A percentile compares a stretch with the other conserved stretches of the same genome.
Evolutionary conservation across 2,797 vertebrate genomes (phyloP).

Genomic region (Monodelphis domestica): DNA sequence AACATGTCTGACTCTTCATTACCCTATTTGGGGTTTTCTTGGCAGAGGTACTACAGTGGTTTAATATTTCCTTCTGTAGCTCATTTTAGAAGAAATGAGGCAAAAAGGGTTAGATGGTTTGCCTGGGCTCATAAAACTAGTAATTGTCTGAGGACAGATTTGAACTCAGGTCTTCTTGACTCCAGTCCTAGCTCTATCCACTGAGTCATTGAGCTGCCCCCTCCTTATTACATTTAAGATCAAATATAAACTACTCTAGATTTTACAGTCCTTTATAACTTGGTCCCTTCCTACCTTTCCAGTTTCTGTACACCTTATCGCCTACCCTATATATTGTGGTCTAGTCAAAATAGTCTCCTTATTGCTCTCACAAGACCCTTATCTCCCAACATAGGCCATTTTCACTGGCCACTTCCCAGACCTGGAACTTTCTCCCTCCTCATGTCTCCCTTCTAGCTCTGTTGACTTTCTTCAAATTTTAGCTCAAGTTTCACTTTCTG

Average conservation of each 20-base stretch:
- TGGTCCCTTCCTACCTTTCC: neutral
- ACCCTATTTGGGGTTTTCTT: too few species aligned
- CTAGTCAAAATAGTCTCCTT: neutral
- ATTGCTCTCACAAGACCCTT: neutral
- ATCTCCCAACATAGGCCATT: neutral
- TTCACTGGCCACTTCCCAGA: neutral
- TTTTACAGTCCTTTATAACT: neutral
- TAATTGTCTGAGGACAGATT: too few species aligned
- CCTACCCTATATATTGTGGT: neutral
- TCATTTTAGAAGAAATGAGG: too few species aligned
- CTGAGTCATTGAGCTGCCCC: too few species aligned
- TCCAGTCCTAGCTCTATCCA: too few species aligned
- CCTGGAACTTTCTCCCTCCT: neutral
- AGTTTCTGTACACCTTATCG: neutral
- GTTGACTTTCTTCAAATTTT: neutral
- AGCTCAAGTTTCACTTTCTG: neutral
- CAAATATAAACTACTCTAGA: neutral
- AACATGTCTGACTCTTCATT: too few species aligned
- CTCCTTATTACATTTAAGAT: neutral
- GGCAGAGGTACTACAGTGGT: too few species aligned
- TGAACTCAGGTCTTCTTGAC: too few species aligned
- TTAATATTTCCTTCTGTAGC: too few species aligned
- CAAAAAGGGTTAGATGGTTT: too few species aligned
- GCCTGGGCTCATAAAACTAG: too few species aligned
- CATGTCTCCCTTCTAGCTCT: neutral